These are phyloP conservation scores for Serranus cabrilla DNA, from an alignment of 2,797 vertebrate genomes.

Conservation along the genomic window DNA sequence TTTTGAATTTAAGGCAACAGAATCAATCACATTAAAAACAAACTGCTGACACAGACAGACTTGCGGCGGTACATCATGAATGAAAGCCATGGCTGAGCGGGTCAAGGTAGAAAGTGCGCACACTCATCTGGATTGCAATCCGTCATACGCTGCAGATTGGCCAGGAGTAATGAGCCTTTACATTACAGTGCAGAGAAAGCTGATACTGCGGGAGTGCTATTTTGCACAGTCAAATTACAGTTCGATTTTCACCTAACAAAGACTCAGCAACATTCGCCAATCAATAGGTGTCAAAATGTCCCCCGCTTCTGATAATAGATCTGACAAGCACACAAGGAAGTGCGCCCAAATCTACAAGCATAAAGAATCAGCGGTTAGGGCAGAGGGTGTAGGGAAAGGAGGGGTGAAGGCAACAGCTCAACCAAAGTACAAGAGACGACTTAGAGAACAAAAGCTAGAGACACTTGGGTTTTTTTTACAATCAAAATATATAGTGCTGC, in stretches of 20 bases:
- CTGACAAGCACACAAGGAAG: constrained; percentile 55
- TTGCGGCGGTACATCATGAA: constrained; percentile 33
- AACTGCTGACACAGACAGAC: constrained; percentile 65
- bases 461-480: constrained; percentile 16
- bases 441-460: constrained; percentile 15
- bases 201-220: constrained; percentile 55
- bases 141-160: constrained; percentile 57
- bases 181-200: constrained; percentile 50
- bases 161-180: constrained; percentile 69
- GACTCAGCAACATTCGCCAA: constrained; percentile 63
- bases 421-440: constrained; percentile 7
- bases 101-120: constrained; percentile 64
- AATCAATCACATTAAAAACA: constrained; percentile 71
- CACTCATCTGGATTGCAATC: constrained; percentile 42
- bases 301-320: constrained; percentile 54
- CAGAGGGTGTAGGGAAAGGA: background rate
- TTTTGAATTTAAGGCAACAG: constrained; percentile 61
- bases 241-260: constrained; percentile 75
- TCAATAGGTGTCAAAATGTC: constrained; percentile 72
- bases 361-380: constrained; percentile 11
- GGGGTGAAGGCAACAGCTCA: constrained; percentile 30
- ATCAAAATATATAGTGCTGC: constrained; percentile 25
- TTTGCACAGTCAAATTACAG: constrained; percentile 65
- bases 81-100: constrained; percentile 45
- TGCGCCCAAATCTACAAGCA: constrained; percentile 40